Evolutionary conservation across 2,888 invertebrate genomes (phyloP), one percentile per base, ranked within the genome.

Genomic region (Gisinianus flammeolus): DNA sequence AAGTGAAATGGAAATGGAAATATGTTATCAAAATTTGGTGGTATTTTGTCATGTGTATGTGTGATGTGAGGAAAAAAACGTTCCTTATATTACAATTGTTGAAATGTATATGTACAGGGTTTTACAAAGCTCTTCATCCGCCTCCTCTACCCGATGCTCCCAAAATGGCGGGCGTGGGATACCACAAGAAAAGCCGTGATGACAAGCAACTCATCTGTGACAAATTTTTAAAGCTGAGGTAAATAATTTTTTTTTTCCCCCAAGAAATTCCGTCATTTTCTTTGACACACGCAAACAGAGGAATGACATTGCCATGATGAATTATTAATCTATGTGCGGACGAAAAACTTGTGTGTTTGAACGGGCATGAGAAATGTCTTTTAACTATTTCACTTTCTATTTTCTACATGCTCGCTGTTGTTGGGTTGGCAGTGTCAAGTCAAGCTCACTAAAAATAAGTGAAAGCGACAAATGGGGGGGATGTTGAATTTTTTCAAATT

Each of bases 101-200:
- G n/a, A n/a, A n/a, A n/a, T n/a, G n/a, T n/a, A n/a, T n/a, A n/a
- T n/a, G n/a, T n/a, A n/a, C n/a, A 91, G 91, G 90, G 85, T 91
- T 90, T 87, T 89, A 90, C 87, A 91, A 91, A 86, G 89, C 90
- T 86, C 88, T 91, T 83, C 90, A 90, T 74, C 90, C 90, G 85
- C 90, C 90, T 33, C 87, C 90, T 79, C 58, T 82, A 19, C 83
- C 83, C 26, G n/a, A 66, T 5, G 67, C 69, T 8, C 64, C 77
- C 6, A 26, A 69, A 31, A 67, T 80, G 1, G 68, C 80, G 66
- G 84, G 84, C 35, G 80, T 81, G 31, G 83, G 82, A 19, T 84
- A 84, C 80, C 84, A 84, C 76, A 79, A 78, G 35, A 82, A 81
- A 71, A 83, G 81, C 56, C 62, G 79, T 58, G 82, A 77, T 44